Conservation (phyloP, 2,888 invertebrate species). For the Mimumesa dahlbomi region DNA sequence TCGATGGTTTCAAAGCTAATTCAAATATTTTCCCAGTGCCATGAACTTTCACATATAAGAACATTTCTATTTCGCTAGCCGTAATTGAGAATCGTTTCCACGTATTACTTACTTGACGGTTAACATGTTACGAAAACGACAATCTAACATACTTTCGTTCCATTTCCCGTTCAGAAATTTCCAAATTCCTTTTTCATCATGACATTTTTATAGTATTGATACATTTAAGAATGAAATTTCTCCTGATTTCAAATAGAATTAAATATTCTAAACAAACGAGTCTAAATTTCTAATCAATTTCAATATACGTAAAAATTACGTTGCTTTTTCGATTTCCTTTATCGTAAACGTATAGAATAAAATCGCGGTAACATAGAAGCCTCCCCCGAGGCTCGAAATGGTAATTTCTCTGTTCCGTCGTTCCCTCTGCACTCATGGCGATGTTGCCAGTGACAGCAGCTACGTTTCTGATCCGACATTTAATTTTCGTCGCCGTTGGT, state of each 20-base stretch:
- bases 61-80: too few relatives aligned
- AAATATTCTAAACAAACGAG: too few relatives aligned
- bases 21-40: not conserved
- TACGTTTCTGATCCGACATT: conserved; percentile 71
- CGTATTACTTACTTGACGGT: too few relatives aligned
- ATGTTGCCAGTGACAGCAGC: conserved; percentile 69
- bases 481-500: conserved; percentile 69
- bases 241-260: not conserved
- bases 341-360: conserved; percentile 22
- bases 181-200: too few relatives aligned
- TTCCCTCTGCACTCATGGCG: conserved; percentile 52
- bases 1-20: not conserved
- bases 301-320: not conserved
- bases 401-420: conserved; percentile 63
- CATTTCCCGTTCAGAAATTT: too few relatives aligned
- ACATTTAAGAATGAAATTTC: too few relatives aligned
- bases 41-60: conserved; percentile 10
- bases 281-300: too few relatives aligned
- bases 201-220: too few relatives aligned
- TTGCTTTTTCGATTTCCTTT: conserved; percentile 4
- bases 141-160: too few relatives aligned
- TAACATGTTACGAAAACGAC: too few relatives aligned
- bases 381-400: conserved; percentile 58
- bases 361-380: conserved; percentile 32
- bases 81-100: too few relatives aligned